Evolutionary conservation across 2,113 vertebrate species (phyloP).

Genomic region (Dasyurus viverrinus): DNA sequence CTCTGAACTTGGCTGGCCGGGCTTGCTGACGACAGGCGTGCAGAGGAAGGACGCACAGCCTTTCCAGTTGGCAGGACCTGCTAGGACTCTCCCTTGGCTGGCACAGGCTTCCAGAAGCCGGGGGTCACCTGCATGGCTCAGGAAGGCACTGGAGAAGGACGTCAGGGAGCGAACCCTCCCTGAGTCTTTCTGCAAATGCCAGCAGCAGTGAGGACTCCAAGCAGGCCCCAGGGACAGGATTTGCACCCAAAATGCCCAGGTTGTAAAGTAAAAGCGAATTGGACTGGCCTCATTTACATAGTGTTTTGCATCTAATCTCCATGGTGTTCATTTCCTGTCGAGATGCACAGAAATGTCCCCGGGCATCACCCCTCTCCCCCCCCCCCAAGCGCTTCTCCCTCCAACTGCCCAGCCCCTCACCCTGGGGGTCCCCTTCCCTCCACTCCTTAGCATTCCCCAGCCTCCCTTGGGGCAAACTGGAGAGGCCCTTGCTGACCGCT

Average conservation of each 20-base stretch:
- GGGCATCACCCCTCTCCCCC: background rate
- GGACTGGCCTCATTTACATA: conserved; percentile 22
- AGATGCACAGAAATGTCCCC: conserved; percentile 43
- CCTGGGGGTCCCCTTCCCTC: conserved; percentile 39
- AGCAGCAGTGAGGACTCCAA: background rate
- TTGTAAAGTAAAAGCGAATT: background rate
- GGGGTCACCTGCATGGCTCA: background rate
- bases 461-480: background rate
- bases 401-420: conserved; percentile 14
- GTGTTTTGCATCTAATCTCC: conserved; percentile 49
- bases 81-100: background rate
- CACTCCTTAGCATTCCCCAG: conserved; percentile 55
- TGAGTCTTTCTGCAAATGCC: background rate
- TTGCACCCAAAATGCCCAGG: background rate
- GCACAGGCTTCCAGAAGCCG: background rate
- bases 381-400: background rate
- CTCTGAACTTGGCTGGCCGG: background rate
- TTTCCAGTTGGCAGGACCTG: background rate
- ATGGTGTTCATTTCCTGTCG: conserved; percentile 31
- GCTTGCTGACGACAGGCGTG: background rate
- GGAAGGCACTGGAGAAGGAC: background rate
- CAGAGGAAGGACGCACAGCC: background rate
- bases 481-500: conserved; percentile 36
- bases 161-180: background rate
- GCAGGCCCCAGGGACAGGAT: background rate